A percentile compares a stretch with the other conserved stretches of the same genome.
phyloP scores from a whole-genome alignment of 2,113 vertebrate genomes.

The Pluvialis apricaria region DNA sequence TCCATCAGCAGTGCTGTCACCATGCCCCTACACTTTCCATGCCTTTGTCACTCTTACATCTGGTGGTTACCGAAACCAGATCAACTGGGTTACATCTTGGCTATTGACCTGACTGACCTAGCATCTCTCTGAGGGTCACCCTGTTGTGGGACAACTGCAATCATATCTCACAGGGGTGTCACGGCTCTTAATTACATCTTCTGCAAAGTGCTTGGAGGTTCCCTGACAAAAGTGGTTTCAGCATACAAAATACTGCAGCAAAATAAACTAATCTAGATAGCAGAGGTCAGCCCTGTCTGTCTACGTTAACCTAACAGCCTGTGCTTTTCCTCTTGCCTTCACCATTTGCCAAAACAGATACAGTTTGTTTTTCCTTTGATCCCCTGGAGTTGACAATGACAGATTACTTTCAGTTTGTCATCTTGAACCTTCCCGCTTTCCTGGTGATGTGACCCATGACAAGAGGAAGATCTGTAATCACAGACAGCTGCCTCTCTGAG shows the following conservation, averaged over 20 bases:
- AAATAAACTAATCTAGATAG: slow-evolving; percentile 6
- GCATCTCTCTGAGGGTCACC: not conserved
- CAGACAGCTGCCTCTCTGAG: slow-evolving; percentile 30
- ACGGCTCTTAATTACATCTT: not conserved
- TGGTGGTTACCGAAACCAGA: not conserved
- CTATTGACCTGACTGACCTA: not conserved
- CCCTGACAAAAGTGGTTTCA: not conserved
- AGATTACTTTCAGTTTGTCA: slow-evolving; percentile 29
- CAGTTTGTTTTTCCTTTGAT: slow-evolving; percentile 29
- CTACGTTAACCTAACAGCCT: not conserved
- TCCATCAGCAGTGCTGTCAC: not conserved
- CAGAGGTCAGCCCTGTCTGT: slow-evolving; percentile 1
- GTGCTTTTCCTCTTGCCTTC: slow-evolving; percentile 9
- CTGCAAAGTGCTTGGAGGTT: not conserved
- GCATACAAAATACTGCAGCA: not conserved
- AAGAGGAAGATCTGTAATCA: not conserved
- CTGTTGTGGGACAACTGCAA: accelerated
- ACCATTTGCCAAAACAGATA: slow-evolving; percentile 32
- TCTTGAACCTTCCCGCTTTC: slow-evolving; percentile 6
- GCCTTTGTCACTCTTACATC: not conserved
- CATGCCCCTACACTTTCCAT: accelerated
- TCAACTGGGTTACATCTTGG: not conserved
- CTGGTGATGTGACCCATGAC: slow-evolving; percentile 41
- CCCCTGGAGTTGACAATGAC: slow-evolving; percentile 13
- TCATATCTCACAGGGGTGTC: not conserved